Evolutionary conservation across 2,888 invertebrate species (phyloP).

Genomic region (Aquatica leii): DNA sequence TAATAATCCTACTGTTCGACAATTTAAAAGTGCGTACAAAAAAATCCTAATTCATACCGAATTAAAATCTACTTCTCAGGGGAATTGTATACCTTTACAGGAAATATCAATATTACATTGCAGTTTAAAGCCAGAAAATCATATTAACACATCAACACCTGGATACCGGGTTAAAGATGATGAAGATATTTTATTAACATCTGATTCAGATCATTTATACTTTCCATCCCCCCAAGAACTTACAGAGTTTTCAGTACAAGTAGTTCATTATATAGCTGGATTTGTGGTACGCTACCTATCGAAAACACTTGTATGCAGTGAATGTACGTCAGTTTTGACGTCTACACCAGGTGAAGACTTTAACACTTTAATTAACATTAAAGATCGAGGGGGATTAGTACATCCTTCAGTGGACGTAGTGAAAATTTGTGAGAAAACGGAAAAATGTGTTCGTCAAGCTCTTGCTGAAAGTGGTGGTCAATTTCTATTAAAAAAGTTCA

Average conservation of each 20-base stretch:
- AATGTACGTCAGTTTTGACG: neutral
- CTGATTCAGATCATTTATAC: no score
- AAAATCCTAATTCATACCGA: slow-evolving; percentile 38
- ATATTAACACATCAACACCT: neutral
- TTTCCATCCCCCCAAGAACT: no score
- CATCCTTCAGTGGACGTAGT: neutral
- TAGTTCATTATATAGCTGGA: neutral
- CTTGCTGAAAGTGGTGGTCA: no score
- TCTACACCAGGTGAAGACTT: neutral
- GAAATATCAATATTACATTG: slow-evolving; percentile 36
- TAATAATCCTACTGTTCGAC: slow-evolving; percentile 38
- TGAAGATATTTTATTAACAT: no score
- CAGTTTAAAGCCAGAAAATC: neutral
- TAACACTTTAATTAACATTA: neutral
- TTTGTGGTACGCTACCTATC: no score
- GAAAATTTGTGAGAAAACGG: neutral
- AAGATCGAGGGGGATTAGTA: neutral
- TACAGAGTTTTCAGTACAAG: neutral
- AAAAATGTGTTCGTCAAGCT: neutral
- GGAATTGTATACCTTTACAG: slow-evolving; percentile 40
- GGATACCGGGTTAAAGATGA: neutral
- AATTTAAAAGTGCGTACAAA: slow-evolving; percentile 41
- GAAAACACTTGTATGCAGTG: neutral
- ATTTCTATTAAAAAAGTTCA: no score
- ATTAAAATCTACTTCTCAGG: slow-evolving; percentile 19